These are phyloP conservation scores for Percopsis transmontana DNA, from an alignment of 2,113 vertebrate genomes.

Conservation along the genomic window DNA sequence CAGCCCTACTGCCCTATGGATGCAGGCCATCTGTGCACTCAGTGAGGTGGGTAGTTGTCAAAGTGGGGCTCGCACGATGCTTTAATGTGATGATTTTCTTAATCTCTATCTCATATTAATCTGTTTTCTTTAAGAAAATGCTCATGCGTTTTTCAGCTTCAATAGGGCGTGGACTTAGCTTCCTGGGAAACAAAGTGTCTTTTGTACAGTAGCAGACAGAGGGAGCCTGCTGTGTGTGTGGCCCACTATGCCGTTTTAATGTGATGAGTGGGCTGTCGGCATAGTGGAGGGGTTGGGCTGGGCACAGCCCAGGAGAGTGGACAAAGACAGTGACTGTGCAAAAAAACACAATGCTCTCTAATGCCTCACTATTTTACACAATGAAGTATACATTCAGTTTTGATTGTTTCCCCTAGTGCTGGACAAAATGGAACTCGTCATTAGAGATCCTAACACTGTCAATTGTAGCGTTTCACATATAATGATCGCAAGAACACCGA, in stretches of 20 bases:
- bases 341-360: constrained; percentile 57
- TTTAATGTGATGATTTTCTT: too few relatives aligned
- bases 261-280: constrained; percentile 74
- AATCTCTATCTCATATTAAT: too few relatives aligned
- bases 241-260: constrained; percentile 64
- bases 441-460: constrained; percentile 14
- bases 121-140: too few relatives aligned
- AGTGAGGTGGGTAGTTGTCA: too few relatives aligned
- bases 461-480: constrained; percentile 9
- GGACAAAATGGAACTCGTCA: not conserved
- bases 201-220: constrained; percentile 70
- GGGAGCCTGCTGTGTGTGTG: constrained; percentile 39
- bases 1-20: too few relatives aligned
- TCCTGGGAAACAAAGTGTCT: constrained; percentile 63
- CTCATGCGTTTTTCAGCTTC: not conserved
- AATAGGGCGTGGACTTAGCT: constrained; percentile 36
- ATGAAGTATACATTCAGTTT: not conserved
- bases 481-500: constrained; percentile 7
- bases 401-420: not conserved
- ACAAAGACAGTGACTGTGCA: constrained; percentile 79
- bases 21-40: too few relatives aligned
- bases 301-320: constrained; percentile 58
- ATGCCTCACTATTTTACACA: constrained; percentile 14
- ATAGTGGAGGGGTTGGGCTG: constrained; percentile 65
- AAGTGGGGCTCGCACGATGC: too few relatives aligned